Evolutionary conservation across 2,797 vertebrate species (phyloP).

Genomic region (Sciurus vulgaris): DNA sequence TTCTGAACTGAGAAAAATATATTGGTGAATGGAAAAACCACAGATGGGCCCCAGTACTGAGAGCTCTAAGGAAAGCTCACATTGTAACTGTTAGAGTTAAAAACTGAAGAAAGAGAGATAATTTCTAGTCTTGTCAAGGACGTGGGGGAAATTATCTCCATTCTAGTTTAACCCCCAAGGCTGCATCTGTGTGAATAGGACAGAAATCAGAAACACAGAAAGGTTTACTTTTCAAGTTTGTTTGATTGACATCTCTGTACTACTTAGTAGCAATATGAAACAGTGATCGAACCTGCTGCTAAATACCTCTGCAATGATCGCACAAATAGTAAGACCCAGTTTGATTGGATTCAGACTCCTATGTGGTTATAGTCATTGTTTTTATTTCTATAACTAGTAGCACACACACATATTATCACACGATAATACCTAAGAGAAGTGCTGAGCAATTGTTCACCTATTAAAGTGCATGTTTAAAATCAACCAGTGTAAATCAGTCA

Average conservation of each 20-base stretch:
- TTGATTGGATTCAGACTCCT: neutral
- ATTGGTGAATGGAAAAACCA: neutral
- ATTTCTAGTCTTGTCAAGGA: neutral
- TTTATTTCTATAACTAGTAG: neutral
- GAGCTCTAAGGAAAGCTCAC: neutral
- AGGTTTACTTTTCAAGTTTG: neutral
- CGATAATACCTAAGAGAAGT: neutral
- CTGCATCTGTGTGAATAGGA: neutral
- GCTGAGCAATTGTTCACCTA: neutral
- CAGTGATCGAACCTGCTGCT: neutral
- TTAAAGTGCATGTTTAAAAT: slow-evolving; percentile 28
- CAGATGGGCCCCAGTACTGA: too few species aligned
- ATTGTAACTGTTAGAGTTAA: neutral
- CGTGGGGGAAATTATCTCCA: neutral
- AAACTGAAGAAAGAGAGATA: neutral
- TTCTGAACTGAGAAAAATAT: neutral
- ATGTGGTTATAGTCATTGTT: neutral
- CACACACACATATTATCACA: neutral
- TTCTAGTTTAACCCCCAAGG: neutral
- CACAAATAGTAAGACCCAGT: neutral
- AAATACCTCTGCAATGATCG: neutral
- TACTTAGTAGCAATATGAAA: neutral
- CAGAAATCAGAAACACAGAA: neutral
- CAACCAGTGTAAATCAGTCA: neutral
- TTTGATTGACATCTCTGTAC: neutral